Evolutionary conservation across 1,140 invertebrate species (phyloP).

Genomic region (Pseudomyrmex flavicornis): DNA sequence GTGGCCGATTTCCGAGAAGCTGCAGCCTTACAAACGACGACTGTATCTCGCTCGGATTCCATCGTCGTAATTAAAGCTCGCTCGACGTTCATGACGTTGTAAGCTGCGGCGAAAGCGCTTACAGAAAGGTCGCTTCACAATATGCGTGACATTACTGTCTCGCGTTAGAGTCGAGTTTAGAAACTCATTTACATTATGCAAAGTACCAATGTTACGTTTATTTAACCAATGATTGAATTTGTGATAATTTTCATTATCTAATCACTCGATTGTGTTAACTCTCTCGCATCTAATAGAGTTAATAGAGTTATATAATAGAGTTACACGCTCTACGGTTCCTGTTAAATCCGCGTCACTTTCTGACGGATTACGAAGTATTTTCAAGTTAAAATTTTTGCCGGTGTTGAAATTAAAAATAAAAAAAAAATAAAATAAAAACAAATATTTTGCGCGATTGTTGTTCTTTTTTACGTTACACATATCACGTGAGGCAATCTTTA

Average conservation of each 20-base stretch:
- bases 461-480: no score
- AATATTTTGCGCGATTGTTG: no score
- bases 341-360: background rate
- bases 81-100: constrained; percentile 15
- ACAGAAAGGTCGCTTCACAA: constrained; percentile 9
- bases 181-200: background rate
- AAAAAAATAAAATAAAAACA: no score
- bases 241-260: background rate
- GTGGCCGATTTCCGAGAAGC: constrained; percentile 32
- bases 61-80: constrained; percentile 40
- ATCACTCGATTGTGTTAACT: no score
- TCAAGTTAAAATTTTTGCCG: no score
- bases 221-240: background rate
- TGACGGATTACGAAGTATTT: background rate
- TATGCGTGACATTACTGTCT: background rate
- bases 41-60: constrained; percentile 34
- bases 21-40: constrained; percentile 34
- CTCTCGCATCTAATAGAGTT: no score
- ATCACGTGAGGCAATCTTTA: background rate
- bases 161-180: background rate
- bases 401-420: no score
- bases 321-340: no score
- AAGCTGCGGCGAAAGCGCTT: constrained; percentile 10
- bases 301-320: no score
- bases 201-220: background rate